Base-by-base conservation (phyloP, 1,140 invertebrate genomes). In the Tetraneura akinire region DNA sequence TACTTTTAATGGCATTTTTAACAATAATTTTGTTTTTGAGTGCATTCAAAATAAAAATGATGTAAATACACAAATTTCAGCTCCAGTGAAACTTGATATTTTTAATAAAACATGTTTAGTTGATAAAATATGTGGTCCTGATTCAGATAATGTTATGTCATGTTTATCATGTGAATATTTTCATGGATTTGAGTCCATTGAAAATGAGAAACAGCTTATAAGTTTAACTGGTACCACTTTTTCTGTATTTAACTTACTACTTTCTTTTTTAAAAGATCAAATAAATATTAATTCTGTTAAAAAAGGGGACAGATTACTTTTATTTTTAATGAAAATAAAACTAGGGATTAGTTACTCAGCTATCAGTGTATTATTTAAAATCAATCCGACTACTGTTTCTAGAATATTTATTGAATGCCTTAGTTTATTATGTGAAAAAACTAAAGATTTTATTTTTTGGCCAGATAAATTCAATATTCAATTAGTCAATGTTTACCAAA, bases 321-420 rank as follows among this genome's bases (percentile, higher is more conserved):
- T 53, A n/a, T 51, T 51, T 60, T 26, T 62, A 62, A 62, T 62
- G 57, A 62, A 62, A 29, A 26, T 62, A 62, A 26, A 26, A 62
- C 26, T 62, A 23, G 21, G 57, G 2, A 11, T 62, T 29, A 62
- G 21, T 62, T 62, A 23, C 26, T 62, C 57, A 62, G 26, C 26
- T 62, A 23, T 62, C 26, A 21, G 26, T 13, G 57, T 62, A 23
- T 21, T 62, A 21, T 62, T 62, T 62, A 62, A 62, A 13, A 62
- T 62, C 21, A n/a, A 62, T 62, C 57, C 9, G 21, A 62, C 26
- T 21, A 62, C 57, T 29, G 57, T 29, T 21, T 23, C n/a, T 21
- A 62, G 57, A 21, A 62, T 62, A 2, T 62, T 62, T 62, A 23
- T 62, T 62, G 0, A 62, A 14, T 21, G 21, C 14, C 26, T 29